phyloP scores from a whole-genome alignment of 1,140 invertebrate genomes.

The Magallana gigas region DNA sequence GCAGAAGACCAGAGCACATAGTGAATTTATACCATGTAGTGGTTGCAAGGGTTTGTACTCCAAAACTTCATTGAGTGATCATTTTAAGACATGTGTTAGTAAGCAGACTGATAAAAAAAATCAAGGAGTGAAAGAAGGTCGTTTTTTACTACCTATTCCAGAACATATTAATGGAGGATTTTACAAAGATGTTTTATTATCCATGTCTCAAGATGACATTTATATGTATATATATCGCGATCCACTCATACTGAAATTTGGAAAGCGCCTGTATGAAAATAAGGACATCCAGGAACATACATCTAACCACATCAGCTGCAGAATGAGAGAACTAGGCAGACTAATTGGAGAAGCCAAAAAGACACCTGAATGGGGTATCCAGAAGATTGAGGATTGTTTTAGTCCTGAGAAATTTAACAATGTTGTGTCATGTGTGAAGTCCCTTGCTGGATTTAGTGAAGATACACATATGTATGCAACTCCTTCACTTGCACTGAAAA shows the following conservation, averaged over 20 bases:
- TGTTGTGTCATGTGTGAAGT: constrained; percentile 4
- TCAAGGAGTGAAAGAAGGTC: neutral
- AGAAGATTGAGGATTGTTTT: no score
- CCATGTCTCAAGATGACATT: neutral
- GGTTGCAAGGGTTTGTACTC: neutral
- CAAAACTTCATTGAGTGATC: neutral
- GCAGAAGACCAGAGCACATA: neutral
- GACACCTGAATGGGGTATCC: neutral
- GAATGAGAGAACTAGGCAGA: neutral
- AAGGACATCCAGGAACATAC: neutral
- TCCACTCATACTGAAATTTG: constrained; percentile 13
- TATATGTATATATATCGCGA: neutral
- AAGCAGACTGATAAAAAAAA: neutral
- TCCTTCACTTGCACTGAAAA: constrained; percentile 38
- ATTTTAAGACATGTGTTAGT: neutral
- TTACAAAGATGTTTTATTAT: neutral
- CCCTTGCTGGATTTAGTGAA: constrained; percentile 40
- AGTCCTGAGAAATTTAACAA: neutral
- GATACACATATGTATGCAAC: constrained; percentile 17
- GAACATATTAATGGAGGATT: neutral
- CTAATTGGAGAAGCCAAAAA: neutral
- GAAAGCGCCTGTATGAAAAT: neutral
- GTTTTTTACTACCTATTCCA: neutral
- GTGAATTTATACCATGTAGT: constrained; percentile 22
- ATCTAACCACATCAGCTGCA: neutral